phyloP scores from a whole-genome alignment of 2,888 invertebrate genomes.

The Acronicta alni region DNA sequence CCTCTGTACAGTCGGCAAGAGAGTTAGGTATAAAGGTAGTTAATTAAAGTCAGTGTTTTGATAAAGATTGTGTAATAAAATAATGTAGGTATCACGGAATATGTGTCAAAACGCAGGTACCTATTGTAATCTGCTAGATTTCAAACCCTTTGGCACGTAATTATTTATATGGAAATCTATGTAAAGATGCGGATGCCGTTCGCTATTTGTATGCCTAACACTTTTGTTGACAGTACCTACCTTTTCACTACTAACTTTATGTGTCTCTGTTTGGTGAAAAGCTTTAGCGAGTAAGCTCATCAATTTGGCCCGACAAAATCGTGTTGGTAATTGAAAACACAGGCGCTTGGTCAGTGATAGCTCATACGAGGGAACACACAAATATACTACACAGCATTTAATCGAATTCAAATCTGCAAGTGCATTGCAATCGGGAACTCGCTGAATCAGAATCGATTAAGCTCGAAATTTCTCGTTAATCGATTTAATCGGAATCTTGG shows the following conservation, averaged over 20 bases:
- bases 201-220: too few relatives aligned
- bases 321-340: slow-evolving; percentile 58
- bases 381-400: slow-evolving; percentile 52
- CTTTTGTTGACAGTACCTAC: background rate
- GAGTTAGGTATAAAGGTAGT: too few relatives aligned
- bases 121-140: too few relatives aligned
- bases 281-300: slow-evolving; percentile 49
- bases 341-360: slow-evolving; percentile 35
- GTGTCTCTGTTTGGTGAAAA: slow-evolving; percentile 40
- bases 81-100: too few relatives aligned
- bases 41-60: too few relatives aligned
- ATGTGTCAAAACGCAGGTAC: too few relatives aligned
- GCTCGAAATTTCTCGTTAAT: slow-evolving; percentile 74
- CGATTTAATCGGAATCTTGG: slow-evolving; percentile 62
- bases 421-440: slow-evolving; percentile 71
- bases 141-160: too few relatives aligned
- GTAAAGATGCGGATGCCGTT: too few relatives aligned
- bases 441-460: slow-evolving; percentile 80
- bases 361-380: slow-evolving; percentile 44
- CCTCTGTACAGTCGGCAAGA: too few relatives aligned
- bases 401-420: slow-evolving; percentile 69
- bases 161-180: too few relatives aligned
- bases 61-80: too few relatives aligned
- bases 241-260: slow-evolving; percentile 26
- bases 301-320: slow-evolving; percentile 46